Base-by-base conservation (phyloP, 2,888 invertebrate species). In the Drosophila maculinotata region DNA sequence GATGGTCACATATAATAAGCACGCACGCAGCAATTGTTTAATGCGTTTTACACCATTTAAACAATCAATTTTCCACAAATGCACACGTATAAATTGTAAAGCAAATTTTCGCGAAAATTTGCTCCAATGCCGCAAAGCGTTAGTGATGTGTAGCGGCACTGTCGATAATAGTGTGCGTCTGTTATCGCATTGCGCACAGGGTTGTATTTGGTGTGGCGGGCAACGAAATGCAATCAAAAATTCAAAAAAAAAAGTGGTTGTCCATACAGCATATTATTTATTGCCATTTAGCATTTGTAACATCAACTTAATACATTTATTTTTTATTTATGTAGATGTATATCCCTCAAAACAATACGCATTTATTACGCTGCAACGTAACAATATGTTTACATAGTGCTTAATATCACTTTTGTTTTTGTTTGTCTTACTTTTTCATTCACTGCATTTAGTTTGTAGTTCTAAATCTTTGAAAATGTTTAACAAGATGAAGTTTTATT, bases 241-340 rank as follows among this genome's bases (percentile, higher is more conserved):
- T 48, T 66, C n/a, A 33, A 35, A 52, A 28, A 67, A 31, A n/a
- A 31, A 7, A 33, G 7, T 33, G 31, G 17, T 64, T 51, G 57
- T 57, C 51, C 45, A 47, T 54, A 64, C 56, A 64, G 62, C 62
- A 63, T 64, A 36, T 58, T 68, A 66, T 70, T 79, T 76, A 69
- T 77, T 77, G 76, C 69, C 68, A 20, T 63, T 70, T 60, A 66
- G 70, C 80, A 71, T 85, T 76, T 86, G 69, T 83, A 81, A 81
- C 81, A 81, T 81, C 86, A 81, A 81, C 73, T 85, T 82, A 83
- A 73, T 81, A 81, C 80, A 82, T 86, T 79, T 69, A 79, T 76
- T 70, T n/a, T 78, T 69, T 64, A 62, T 73, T 79, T 57, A 69
- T 78, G 60, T 58, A 76, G 58, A 71, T 86, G 78, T 82, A 81